These are phyloP conservation scores for Agrilus mali DNA, from an alignment of 2,888 invertebrate species.

Conservation along the genomic window DNA sequence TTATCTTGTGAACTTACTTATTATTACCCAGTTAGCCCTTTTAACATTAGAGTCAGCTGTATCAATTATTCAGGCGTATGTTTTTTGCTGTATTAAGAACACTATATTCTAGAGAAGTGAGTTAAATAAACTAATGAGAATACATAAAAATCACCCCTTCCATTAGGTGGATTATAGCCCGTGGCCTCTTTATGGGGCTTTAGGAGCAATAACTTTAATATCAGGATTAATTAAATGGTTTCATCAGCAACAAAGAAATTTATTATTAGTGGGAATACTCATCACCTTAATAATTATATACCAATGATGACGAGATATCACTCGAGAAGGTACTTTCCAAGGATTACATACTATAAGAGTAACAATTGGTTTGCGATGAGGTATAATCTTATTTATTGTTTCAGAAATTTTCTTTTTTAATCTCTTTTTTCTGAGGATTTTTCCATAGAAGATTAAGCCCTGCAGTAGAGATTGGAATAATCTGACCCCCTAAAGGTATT, in stretches of 20 bases:
- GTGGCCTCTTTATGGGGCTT: slow-evolving; percentile 48
- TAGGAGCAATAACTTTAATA: slow-evolving; percentile 43
- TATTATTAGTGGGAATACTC: slow-evolving; percentile 40
- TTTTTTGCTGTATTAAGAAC: slow-evolving; percentile 52
- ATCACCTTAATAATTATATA: slow-evolving; percentile 40
- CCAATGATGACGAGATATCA: slow-evolving; percentile 60
- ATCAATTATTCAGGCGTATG: slow-evolving; percentile 54
- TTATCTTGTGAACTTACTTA: slow-evolving; percentile 19
- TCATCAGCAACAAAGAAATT: slow-evolving; percentile 39
- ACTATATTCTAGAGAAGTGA: slow-evolving; percentile 56
- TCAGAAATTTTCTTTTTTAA: slow-evolving; percentile 54
- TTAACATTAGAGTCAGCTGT: slow-evolving; percentile 46
- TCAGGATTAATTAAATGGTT: slow-evolving; percentile 50
- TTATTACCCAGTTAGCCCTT: slow-evolving; percentile 37
- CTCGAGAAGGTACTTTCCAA: slow-evolving; percentile 54
- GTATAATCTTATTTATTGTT: slow-evolving; percentile 61
- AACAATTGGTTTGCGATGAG: slow-evolving; percentile 47
- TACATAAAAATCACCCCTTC: slow-evolving; percentile 43
- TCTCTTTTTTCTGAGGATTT: slow-evolving; percentile 47
- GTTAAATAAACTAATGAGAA: slow-evolving; percentile 46
- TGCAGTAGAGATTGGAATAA: slow-evolving; percentile 42
- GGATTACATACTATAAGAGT: slow-evolving; percentile 50
- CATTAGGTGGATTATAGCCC: slow-evolving; percentile 41
- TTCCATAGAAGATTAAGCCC: slow-evolving; percentile 44
- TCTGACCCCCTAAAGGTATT: slow-evolving; percentile 54